Evolutionary conservation across 1,140 invertebrate genomes (phyloP).

Genomic region (Nymphalis io): DNA sequence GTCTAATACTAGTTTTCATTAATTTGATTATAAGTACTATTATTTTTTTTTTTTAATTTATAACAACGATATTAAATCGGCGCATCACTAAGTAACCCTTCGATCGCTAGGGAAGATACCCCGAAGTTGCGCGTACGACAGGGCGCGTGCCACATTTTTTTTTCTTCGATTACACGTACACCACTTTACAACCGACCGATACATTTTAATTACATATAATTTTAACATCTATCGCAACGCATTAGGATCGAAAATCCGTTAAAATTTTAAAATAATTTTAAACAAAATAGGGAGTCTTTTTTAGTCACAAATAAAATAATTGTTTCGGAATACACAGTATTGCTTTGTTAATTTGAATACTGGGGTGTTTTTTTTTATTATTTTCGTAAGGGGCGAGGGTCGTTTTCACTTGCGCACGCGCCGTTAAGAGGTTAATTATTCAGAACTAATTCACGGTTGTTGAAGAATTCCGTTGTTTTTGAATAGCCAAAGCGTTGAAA

Average conservation of each 20-base stretch:
- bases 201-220: constrained; percentile 27
- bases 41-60: background rate
- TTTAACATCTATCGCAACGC: constrained; percentile 20
- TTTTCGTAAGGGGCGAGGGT: constrained; percentile 55
- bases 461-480: constrained; percentile 57
- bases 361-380: constrained; percentile 56
- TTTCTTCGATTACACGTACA: constrained; percentile 65
- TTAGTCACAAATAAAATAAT: constrained; percentile 70
- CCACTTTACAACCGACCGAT: constrained; percentile 50
- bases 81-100: constrained; percentile 57
- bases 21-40: too few relatives aligned
- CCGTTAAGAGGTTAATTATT: constrained; percentile 72
- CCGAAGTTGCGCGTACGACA: constrained; percentile 65
- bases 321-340: constrained; percentile 71
- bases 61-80: background rate
- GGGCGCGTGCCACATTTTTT: constrained; percentile 72
- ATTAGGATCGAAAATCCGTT: constrained; percentile 29
- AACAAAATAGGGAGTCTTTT: constrained; percentile 55
- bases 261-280: background rate
- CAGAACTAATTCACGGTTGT: constrained; percentile 69
- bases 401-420: constrained; percentile 64
- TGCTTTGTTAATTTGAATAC: constrained; percentile 78
- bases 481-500: constrained; percentile 44
- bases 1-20: too few relatives aligned
- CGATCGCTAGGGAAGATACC: constrained; percentile 73